Evolutionary conservation across 1,140 invertebrate species (phyloP).

Genomic region (Vanessa atalanta): DNA sequence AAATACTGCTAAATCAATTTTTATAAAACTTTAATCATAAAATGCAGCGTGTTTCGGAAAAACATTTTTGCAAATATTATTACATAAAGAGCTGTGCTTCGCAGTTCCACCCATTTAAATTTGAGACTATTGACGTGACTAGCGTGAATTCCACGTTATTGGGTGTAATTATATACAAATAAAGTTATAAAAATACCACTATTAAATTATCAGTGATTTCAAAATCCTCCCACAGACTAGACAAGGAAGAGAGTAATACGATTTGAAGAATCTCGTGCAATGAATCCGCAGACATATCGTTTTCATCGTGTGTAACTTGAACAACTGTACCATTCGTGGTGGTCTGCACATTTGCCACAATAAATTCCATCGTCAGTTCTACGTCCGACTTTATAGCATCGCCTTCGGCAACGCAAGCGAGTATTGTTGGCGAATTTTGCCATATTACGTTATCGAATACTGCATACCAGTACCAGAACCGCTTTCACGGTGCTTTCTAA

Average conservation of each 20-base stretch:
- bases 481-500: conserved; percentile 73
- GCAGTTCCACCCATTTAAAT: too few relatives aligned
- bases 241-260: conserved; percentile 28
- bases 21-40: too few relatives aligned
- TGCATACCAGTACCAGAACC: conserved; percentile 51
- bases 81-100: too few relatives aligned
- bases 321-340: conserved; percentile 25
- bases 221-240: neutral
- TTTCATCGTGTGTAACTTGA: conserved; percentile 36
- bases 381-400: conserved; percentile 31
- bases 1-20: too few relatives aligned
- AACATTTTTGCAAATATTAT: too few relatives aligned
- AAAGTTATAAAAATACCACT: too few relatives aligned
- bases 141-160: too few relatives aligned
- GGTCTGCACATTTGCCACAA: conserved; percentile 32
- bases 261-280: conserved; percentile 20
- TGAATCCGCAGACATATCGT: conserved; percentile 34
- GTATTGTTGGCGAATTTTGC: conserved; percentile 69
- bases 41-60: too few relatives aligned
- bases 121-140: too few relatives aligned
- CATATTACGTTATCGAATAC: conserved; percentile 66
- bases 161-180: neutral
- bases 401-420: conserved; percentile 39
- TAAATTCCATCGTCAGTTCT: conserved; percentile 34
- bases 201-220: too few relatives aligned